Base-by-base conservation (phyloP, 2,797 vertebrate genomes). In the Pipistrellus nathusii region DNA sequence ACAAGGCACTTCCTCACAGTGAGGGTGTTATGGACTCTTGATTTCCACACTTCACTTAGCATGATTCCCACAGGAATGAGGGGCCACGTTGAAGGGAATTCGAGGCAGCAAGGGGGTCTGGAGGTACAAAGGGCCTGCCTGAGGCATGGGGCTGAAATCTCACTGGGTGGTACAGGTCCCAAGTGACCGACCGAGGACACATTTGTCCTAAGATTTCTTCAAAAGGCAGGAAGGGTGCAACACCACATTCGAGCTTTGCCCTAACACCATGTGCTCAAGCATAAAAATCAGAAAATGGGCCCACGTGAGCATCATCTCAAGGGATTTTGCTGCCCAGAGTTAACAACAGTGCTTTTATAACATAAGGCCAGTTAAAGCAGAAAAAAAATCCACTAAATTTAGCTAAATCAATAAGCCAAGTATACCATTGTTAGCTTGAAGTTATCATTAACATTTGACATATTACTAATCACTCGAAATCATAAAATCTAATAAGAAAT, bases 401-500 rank as follows among this genome's bases (percentile, higher is more conserved):
- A 72, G 48, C n/a, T 86, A 13, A 90, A 38, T 38, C 35, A 30
- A 86, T 32, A 25, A 88, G 23, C 68, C 41, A 18, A 44, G 15
- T 30, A 25, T 44, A 64, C 82, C 75, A 32, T 64, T 64, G 30
- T 57, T 44, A 76, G 44, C 51, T 86, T 83, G 30, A 84, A 68
- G 64, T 69, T 46, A 71, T 38, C 38, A 71, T 17, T 66, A 86
- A 91, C 8, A 4, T 17, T 87, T 57, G 76, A 76, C 75, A 73
- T 12, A 13, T 75, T 69, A 83, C 21, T 59, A 62, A 78, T 55
- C 25, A 30, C 17, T 91, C 41, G 25, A 73, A 88, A 87, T 76
- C 30, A 83, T 48, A 90, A 95, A 92, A 91, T 81, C 53, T 20
- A 81, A 73, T 38, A 76, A 46, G 51, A 85, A 83, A 75, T 20